Percentiles rank a stretch among this genome's conserved stretches.
These are phyloP conservation scores for Smittia sp. DNA, from an alignment of 2,888 invertebrate species.

Conservation along the genomic window DNA sequence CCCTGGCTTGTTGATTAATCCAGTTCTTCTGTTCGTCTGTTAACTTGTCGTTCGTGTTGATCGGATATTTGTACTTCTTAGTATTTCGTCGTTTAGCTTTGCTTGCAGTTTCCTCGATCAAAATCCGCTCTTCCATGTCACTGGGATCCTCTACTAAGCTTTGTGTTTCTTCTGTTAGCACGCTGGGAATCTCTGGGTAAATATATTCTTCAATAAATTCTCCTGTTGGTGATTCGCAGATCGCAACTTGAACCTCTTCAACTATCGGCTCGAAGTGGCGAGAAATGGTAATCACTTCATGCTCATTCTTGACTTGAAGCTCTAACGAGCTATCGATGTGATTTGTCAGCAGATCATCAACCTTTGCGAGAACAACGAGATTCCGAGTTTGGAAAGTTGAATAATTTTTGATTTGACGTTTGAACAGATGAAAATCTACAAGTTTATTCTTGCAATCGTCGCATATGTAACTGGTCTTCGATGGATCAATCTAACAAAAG, in stretches of 20 bases:
- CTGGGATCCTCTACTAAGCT: slow-evolving; percentile 3
- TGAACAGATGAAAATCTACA: slow-evolving; percentile 35
- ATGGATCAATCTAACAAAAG: slow-evolving; percentile 10
- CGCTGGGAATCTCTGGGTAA: background rate
- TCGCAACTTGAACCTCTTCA: background rate
- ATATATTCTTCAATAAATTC: slow-evolving; percentile 26
- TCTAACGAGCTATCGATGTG: background rate
- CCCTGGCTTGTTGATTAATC: slow-evolving; percentile 6
- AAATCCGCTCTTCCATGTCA: background rate
- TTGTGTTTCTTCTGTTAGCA: background rate
- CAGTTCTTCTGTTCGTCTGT: slow-evolving; percentile 13
- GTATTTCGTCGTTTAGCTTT: background rate
- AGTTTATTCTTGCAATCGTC: slow-evolving; percentile 21
- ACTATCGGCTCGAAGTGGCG: background rate
- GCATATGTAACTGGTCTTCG: slow-evolving; percentile 7
- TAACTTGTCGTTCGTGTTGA: slow-evolving; percentile 31
- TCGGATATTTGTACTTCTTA: slow-evolving; percentile 19
- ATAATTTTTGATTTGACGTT: slow-evolving; percentile 27
- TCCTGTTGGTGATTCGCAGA: background rate
- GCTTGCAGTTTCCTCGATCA: background rate
- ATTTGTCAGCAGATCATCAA: background rate
- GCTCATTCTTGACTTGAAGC: background rate
- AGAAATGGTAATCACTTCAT: background rate
- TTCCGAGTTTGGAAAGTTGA: background rate
- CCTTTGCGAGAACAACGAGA: background rate